A percentile compares a stretch with the other conserved stretches of the same genome.
These are phyloP conservation scores for Mesoligia furuncula DNA, from an alignment of 2,888 invertebrate species.

Conservation along the genomic window DNA sequence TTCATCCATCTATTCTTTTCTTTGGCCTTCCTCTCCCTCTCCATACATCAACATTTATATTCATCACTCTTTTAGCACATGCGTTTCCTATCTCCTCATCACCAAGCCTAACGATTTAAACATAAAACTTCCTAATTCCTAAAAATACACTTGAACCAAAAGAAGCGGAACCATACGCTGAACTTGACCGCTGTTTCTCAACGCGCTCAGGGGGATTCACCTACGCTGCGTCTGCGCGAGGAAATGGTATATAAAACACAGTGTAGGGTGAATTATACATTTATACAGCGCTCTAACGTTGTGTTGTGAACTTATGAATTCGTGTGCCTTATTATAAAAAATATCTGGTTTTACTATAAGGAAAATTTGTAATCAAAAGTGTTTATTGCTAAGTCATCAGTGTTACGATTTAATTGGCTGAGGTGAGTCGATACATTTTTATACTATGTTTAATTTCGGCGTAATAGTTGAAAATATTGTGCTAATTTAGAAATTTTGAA, in stretches of 20 bases:
- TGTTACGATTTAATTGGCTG: constrained; percentile 20
- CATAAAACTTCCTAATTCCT: neutral
- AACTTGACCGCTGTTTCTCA: constrained; percentile 51
- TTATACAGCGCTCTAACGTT: constrained; percentile 54
- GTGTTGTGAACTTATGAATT: constrained; percentile 39
- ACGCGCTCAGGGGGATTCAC: constrained; percentile 74
- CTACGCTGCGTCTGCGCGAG: constrained; percentile 56
- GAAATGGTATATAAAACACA: constrained; percentile 71
- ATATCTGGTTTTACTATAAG: constrained; percentile 19
- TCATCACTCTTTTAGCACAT: neutral
- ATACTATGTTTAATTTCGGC: neutral
- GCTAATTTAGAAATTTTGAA: neutral
- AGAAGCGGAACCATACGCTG: constrained; percentile 49
- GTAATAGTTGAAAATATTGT: neutral
- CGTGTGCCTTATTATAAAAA: constrained; percentile 29
- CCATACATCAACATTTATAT: neutral
- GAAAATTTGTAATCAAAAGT: constrained; percentile 35
- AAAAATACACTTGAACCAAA: constrained; percentile 9
- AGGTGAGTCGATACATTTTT: constrained; percentile 40
- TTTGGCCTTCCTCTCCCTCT: neutral
- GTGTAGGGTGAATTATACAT: constrained; percentile 63
- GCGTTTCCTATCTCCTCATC: neutral
- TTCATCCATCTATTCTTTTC: neutral
- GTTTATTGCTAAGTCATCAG: constrained; percentile 12
- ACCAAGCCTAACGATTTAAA: neutral